Base-by-base conservation (phyloP, 1,140 invertebrate genomes). In the Thalassaphorura encarpata region DNA sequence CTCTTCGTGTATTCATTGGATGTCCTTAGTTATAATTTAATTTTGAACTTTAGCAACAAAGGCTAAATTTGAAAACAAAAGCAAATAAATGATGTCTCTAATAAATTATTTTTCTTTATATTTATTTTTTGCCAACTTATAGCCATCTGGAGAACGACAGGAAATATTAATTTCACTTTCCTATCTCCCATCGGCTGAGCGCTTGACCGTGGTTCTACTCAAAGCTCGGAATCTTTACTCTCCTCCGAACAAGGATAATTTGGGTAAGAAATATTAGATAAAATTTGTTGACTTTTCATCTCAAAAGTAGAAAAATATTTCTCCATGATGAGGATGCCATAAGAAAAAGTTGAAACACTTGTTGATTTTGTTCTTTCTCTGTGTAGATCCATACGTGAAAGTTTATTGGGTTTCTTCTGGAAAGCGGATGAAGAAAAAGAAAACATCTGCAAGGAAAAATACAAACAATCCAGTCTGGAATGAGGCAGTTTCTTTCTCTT, bases 401-500 rank as follows among this genome's bases (percentile, higher is more conserved):
- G 86, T 92, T 31, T 90, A 87, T 71, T 72, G 92, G 16, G 75
- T 93, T 42, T 84, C 87, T 53, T 89, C 88, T 63, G 87, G 87
- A 23, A 87, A 84, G 66, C 76, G 80, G 52, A 78, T 83, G n/a
- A 96, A 95, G 73, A 94, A 94, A 78, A 93, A 90, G 68, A 87
- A 87, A 69, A 86, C 85, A 3, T 86, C 87, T 26, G 84, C 89
- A 46, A 82, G 87, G 54, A 85, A 90, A 70, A 83, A 84, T 66
- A 88, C 83, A 15, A 78, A 82, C 36, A 87, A 89, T 75, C 90
- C 91, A n/a, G 84, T 91, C 8, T 96, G 93, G 86, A 94, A 95
- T 70, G 90, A 96, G 71, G 88, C 89, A 3, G 81, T 94, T 62
- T 83, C 86, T 15, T 96, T 95, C 70, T 93, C 90, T 70, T 77